phyloP scores from a whole-genome alignment of 2,113 vertebrate species.

The Tilapia sparmanii region DNA sequence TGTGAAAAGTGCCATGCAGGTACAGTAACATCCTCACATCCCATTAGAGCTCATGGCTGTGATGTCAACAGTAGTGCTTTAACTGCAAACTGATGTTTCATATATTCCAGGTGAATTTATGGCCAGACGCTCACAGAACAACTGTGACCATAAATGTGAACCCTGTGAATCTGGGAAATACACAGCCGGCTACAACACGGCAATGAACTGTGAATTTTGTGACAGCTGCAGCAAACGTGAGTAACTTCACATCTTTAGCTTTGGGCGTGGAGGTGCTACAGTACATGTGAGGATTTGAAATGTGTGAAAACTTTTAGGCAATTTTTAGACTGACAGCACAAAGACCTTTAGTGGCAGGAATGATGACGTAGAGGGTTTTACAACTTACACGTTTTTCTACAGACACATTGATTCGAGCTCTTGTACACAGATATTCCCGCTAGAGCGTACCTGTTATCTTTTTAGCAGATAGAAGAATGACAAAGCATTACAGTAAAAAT shows the following conservation, averaged over 20 bases:
- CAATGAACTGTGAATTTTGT: not conserved
- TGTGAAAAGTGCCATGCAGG: slow-evolving; percentile 51
- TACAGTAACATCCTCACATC: not conserved
- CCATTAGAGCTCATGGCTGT: not conserved
- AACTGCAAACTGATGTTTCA: not conserved
- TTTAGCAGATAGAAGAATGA: not conserved
- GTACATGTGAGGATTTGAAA: not conserved
- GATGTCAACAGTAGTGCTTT: not conserved
- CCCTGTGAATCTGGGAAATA: not conserved
- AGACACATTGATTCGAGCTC: not conserved
- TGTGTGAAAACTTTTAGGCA: not conserved
- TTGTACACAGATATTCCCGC: not conserved
- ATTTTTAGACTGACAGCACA: not conserved
- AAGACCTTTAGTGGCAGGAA: not conserved
- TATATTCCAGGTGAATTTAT: slow-evolving; percentile 9
- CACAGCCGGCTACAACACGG: not conserved
- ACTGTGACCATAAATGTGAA: rapidly evolving
- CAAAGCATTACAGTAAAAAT: not conserved
- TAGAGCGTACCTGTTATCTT: rapidly evolving
- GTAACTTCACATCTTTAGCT: not conserved
- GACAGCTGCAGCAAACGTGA: slow-evolving; percentile 25
- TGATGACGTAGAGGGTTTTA: not conserved
- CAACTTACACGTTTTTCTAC: not conserved
- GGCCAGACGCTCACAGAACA: rapidly evolving
- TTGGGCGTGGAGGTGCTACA: not conserved